Base-by-base conservation (phyloP, 2,797 vertebrate species). In the Crax fasciolata region DNA sequence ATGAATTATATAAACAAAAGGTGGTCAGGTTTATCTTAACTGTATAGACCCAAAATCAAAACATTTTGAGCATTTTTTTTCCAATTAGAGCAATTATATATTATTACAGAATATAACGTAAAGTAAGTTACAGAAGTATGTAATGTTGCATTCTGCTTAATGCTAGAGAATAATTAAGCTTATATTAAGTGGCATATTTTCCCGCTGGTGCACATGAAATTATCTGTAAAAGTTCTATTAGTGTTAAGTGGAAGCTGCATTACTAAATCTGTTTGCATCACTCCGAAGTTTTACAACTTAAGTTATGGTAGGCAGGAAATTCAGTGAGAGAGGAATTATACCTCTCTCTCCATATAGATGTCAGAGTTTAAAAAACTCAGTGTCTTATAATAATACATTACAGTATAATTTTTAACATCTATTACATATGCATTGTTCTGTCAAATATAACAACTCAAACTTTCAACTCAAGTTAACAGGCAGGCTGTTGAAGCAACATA, bases 141-240 rank as follows among this genome's bases (percentile, higher is more conserved):
- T 51, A 83, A 80, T 68, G 39, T 73, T 75, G 38, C 35, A 54
- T 84, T 93, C 93, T 82, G 23, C 73, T 70, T 91, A 94, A 89
- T 68, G 25, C 19, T 81, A 79, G 70, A 88, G 52, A 86, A 91
- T 94, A 94, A 87, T 96, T 85, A 94, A 91, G 62, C 32, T 88
- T 90, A 84, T 81, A 94, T 87, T 95, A 83, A 95, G 62, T 78
- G 84, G 62, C 61, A 77, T 74, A 86, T 93, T 96, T 96, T 91
- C 89, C 77, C 92, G 74, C 9, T 63, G 77, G 70, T 92, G 88
- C 79, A 90, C 78, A 93, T 70, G 72, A 93, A 97, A 96, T 95
- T 93, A 94, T 44, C 73, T 81, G 71, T 84, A 91, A 92, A 94
- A 89, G 38, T 87, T 55, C 46, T 92, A 96, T 97, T 94, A 94